Evolutionary conservation across 2,113 vertebrate species (phyloP), one percentile per base, ranked within the genome.

Genomic region (Paracyprichromis sp.): DNA sequence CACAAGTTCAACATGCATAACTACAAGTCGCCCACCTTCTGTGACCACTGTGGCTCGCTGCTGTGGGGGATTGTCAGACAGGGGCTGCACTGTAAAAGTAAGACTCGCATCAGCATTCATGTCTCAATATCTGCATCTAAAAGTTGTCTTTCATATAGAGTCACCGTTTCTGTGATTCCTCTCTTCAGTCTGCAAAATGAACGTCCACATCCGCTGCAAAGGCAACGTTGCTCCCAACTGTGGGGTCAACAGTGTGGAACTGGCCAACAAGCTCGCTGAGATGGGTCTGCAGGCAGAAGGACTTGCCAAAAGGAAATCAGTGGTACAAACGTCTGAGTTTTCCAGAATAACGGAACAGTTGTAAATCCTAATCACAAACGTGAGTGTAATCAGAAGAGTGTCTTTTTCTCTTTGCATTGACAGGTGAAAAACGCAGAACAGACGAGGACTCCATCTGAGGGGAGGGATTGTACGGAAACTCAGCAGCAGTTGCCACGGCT

Each of bases 31-130:
- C 99, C 98, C 0, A 98, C 98, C 0, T 99, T 99, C 96, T 99
- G 99, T 9, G 98, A 99, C 92, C 98, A 99, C 96, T 99, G 99
- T 0, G 98, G 98, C 34, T 99, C 99, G 5, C 94, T 99, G 93
- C 97, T 99, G 43, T 99, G 98, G 98, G 99, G 99, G 1, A 96
- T 99, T 19, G 95, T 99, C 94, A 90, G 96, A 8, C 99, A 99
- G 94, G 99, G 99, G 43, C 97, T 99, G 2, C 99, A 99, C 90
- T 99, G 99, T 95, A 98, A 98, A 97, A 98, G 99, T 99, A 96
- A 97, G 97, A 34, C 10, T 5, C 5, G 3, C 4, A 7, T 19
- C 52, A 11, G 17, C 5, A 5, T 47, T n/a, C 21, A 24, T 40
- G 12, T 8, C 9, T 47, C 9, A 40, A 34, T 63, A 11, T 52